Percentiles rank a stretch among this genome's conserved stretches.
Conservation (phyloP, 1,140 invertebrate species). For the Halyomorpha halys region DNA sequence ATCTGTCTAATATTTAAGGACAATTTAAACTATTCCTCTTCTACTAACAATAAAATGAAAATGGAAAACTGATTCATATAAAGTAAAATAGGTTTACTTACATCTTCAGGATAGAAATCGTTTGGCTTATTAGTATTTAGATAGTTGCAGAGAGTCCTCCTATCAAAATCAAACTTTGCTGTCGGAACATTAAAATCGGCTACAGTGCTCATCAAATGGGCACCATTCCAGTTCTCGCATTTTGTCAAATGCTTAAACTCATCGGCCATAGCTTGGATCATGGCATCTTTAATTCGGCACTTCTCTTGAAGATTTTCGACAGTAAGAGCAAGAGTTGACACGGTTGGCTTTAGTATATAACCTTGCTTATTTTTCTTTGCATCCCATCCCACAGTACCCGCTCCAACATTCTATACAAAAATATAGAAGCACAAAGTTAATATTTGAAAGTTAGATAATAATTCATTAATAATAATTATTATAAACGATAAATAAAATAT, state of each 20-base stretch:
- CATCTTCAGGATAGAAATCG: neutral
- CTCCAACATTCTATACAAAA: conserved; percentile 19
- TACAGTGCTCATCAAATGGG: conserved; percentile 1
- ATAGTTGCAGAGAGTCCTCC: conserved; percentile 24
- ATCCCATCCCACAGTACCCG: conserved; percentile 24
- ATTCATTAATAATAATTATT: neutral
- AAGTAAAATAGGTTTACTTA: neutral
- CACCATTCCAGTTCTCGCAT: conserved; percentile 1
- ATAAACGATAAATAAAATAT: too few species aligned
- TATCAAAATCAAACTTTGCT: conserved; percentile 24
- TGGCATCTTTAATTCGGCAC: conserved; percentile 25
- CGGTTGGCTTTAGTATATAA: conserved; percentile 19
- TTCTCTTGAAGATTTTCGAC: conserved; percentile 25
- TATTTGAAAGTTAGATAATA: neutral
- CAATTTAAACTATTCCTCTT: too few species aligned
- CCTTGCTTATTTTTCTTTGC: neutral
- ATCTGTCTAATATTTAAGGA: too few species aligned
- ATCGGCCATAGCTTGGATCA: conserved; percentile 28
- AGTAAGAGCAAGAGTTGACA: conserved; percentile 20
- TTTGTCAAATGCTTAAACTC: conserved; percentile 23
- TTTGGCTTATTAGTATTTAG: conserved; percentile 12
- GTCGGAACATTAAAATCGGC: neutral
- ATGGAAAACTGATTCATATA: too few species aligned
- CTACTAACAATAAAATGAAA: too few species aligned
- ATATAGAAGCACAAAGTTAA: neutral